phyloP scores from a whole-genome alignment of 2,888 invertebrate species.

The Temnothorax rugatulus region DNA sequence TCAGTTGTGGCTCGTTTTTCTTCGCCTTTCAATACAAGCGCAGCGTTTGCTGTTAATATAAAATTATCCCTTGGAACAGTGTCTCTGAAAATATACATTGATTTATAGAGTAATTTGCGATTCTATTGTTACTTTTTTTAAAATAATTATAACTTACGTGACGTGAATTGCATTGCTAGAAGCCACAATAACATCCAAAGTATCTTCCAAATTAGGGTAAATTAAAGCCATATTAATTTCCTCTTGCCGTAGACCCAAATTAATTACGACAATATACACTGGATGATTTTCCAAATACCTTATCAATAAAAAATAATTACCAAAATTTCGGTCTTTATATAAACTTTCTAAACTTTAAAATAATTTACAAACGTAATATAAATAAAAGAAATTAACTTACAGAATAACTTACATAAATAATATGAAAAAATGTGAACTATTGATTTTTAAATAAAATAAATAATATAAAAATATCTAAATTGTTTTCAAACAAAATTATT shows the following conservation, averaged over 20 bases:
- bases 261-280: constrained; percentile 75
- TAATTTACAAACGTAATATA: not conserved
- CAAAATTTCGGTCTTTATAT: not conserved
- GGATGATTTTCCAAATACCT: constrained; percentile 75
- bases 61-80: constrained; percentile 40
- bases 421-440: not conserved
- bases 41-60: constrained; percentile 68
- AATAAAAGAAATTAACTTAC: not conserved
- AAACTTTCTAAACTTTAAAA: not conserved
- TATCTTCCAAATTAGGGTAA: constrained; percentile 73
- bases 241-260: constrained; percentile 71
- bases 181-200: constrained; percentile 70
- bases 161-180: constrained; percentile 74
- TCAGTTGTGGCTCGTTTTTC: not conserved
- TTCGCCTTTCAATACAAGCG: constrained; percentile 62
- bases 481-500: constrained; percentile 2
- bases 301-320: not conserved
- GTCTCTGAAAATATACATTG: constrained; percentile 37
- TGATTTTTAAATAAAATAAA: not conserved
- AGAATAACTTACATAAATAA: not conserved
- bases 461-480: not conserved
- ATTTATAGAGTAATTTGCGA: not conserved
- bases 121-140: not conserved
- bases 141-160: constrained; percentile 56
- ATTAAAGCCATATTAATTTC: constrained; percentile 73